phyloP scores from a whole-genome alignment of 2,888 invertebrate genomes.

The Stegophylla sp. region DNA sequence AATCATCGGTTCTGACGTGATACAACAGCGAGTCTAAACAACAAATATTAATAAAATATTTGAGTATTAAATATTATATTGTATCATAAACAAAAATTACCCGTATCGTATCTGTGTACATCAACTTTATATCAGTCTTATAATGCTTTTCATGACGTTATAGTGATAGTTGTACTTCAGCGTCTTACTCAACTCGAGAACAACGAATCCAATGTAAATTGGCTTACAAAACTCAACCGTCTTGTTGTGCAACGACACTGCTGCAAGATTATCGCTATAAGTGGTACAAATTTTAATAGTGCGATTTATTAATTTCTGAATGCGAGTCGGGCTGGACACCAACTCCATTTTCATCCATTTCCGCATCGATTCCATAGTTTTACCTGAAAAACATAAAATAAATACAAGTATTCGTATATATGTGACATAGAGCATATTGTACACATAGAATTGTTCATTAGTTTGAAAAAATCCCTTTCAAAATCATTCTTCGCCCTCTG shows the following conservation, averaged over 20 bases:
- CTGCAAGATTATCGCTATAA: not conserved
- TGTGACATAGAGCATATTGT: not conserved
- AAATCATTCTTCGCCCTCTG: not conserved
- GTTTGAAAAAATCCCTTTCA: not conserved
- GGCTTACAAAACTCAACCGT: not conserved
- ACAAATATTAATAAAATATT: too few species aligned
- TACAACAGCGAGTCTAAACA: too few species aligned
- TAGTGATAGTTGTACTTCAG: not conserved
- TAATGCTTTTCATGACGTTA: not conserved
- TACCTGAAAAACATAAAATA: slow-evolving; percentile 55
- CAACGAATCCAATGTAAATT: not conserved
- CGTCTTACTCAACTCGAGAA: not conserved
- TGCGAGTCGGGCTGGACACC: not conserved
- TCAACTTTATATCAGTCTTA: not conserved
- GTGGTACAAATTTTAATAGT: not conserved
- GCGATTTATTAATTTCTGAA: not conserved
- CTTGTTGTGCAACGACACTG: not conserved
- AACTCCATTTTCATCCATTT: not conserved
- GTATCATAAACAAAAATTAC: not conserved
- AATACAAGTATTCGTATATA: not conserved
- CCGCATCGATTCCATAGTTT: not conserved
- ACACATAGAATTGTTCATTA: not conserved
- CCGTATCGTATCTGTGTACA: slow-evolving; percentile 8
- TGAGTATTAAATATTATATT: too few species aligned
- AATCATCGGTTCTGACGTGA: too few species aligned